phyloP scores from a whole-genome alignment of 2,113 vertebrate genomes.

The Oncorhynchus masou region DNA sequence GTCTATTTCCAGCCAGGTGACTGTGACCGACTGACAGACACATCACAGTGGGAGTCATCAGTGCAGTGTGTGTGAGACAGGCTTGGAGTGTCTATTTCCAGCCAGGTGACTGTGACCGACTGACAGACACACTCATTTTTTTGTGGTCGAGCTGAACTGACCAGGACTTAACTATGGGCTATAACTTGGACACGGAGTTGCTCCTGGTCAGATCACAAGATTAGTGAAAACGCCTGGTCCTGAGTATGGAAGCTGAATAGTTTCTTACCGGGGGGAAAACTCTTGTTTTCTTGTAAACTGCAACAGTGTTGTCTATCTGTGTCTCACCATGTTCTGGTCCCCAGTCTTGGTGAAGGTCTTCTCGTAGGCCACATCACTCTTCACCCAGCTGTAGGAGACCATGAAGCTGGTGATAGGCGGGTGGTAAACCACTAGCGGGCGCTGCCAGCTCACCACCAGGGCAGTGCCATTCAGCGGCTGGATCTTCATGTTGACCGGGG shows the following conservation, averaged over 20 bases:
- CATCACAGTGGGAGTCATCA: neutral
- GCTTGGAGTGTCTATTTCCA: no score
- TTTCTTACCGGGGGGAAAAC: no score
- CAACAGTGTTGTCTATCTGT: no score
- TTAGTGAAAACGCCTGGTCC: no score
- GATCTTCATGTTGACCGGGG: slow-evolving; percentile 93
- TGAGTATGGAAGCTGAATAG: no score
- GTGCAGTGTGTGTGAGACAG: neutral
- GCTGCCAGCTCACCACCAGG: slow-evolving; percentile 90
- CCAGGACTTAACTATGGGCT: no score
- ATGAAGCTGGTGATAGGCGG: slow-evolving; percentile 94
- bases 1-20: no score
- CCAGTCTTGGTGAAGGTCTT: slow-evolving; percentile 94
- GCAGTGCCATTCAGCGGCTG: slow-evolving; percentile 90
- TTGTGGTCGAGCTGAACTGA: no score
- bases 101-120: no score
- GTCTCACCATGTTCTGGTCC: slow-evolving; percentile 90
- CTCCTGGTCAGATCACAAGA: no score
- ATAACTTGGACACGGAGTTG: no score
- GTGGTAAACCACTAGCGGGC: slow-evolving; percentile 88
- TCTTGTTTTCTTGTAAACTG: no score
- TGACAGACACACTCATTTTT: neutral
- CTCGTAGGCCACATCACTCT: slow-evolving; percentile 90
- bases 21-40: neutral
- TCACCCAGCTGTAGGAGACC: slow-evolving; percentile 98